Evolutionary conservation across 2,797 vertebrate genomes (phyloP), one percentile per base, ranked within the genome.

Genomic region (Crocodylus rhombifer): DNA sequence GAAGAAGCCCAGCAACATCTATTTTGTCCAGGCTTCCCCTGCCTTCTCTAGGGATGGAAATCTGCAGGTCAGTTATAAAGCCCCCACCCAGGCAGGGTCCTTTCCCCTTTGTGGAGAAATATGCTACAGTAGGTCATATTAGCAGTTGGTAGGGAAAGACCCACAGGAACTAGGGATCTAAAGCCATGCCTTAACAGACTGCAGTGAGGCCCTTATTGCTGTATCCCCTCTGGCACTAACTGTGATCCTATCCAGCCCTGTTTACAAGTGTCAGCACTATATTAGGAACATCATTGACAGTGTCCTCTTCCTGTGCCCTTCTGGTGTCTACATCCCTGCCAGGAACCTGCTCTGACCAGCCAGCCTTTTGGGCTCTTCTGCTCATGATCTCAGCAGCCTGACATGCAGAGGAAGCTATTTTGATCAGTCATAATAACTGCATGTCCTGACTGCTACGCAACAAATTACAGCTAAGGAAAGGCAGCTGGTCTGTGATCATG

Each of bases 371-470:
- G 18, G 6, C 69, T 92, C 36, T 63, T 91, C 76, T 92, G 82
- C 36, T 42, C 61, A 67, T 85, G 84, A 85, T 87, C 78, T 78
- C 91, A 85, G 1, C 82, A 87, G 80, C 73, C 86, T 88, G 91
- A 80, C 71, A 80, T 77, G 33, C 63, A 1, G 0, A 73, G 82
- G 23, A 76, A 5, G n/a, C 13, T 20, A 82, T 61, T 67, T 71
- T 64, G 51, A 42, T 42, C 82, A 55, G 6, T 76, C 33, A 64
- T 76, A 0, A 56, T 69, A 23, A 62, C 78, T 71, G 25, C 12
- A 18, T 6, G 2, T 79, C 64, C 73, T 85, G 67, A 33, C 71
- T 89, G 73, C 79, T 86, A 62, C 9, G 9, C 36, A 9, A 28
- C 13, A 79, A 42, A 56, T 74, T 55, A 78, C 83, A 64, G 42